Evolutionary conservation across 1,140 invertebrate genomes (phyloP).

Genomic region (Zaprionus kolodkinae): DNA sequence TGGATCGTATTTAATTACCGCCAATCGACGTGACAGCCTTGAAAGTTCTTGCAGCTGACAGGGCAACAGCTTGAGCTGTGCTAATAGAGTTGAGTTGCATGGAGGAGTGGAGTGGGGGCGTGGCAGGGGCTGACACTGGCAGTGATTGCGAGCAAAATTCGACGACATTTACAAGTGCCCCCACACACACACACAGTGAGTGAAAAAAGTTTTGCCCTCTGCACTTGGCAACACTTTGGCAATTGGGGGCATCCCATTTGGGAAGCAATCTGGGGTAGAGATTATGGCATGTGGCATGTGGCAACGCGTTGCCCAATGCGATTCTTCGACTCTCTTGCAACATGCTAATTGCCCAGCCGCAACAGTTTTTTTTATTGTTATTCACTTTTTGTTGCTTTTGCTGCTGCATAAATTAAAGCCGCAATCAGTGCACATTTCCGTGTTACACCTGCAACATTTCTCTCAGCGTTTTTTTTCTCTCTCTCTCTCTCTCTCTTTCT

Average conservation of each 20-base stretch:
- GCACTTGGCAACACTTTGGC: slow-evolving; percentile 46
- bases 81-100: slow-evolving; percentile 16
- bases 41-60: slow-evolving; percentile 42
- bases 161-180: slow-evolving; percentile 41
- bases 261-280: neutral
- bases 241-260: slow-evolving; percentile 16
- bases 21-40: slow-evolving; percentile 40
- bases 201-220: slow-evolving; percentile 22
- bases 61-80: slow-evolving; percentile 2
- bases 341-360: slow-evolving; percentile 53
- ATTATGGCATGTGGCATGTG: neutral
- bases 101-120: neutral
- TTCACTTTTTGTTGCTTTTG: slow-evolving; percentile 22
- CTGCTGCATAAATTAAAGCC: slow-evolving; percentile 52
- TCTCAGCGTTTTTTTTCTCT: slow-evolving; percentile 5
- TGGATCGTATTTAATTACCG: slow-evolving; percentile 38
- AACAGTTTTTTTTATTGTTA: slow-evolving; percentile 19
- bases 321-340: slow-evolving; percentile 49
- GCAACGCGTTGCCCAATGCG: slow-evolving; percentile 25
- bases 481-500: neutral
- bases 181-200: neutral
- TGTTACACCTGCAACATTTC: slow-evolving; percentile 43
- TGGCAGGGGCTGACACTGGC: slow-evolving; percentile 25
- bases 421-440: slow-evolving; percentile 61
- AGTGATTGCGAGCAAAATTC: slow-evolving; percentile 35